These are phyloP conservation scores for Heteractis magnifica DNA, from an alignment of 92 coral and sea anemone genomes.

Conservation along the genomic window DNA sequence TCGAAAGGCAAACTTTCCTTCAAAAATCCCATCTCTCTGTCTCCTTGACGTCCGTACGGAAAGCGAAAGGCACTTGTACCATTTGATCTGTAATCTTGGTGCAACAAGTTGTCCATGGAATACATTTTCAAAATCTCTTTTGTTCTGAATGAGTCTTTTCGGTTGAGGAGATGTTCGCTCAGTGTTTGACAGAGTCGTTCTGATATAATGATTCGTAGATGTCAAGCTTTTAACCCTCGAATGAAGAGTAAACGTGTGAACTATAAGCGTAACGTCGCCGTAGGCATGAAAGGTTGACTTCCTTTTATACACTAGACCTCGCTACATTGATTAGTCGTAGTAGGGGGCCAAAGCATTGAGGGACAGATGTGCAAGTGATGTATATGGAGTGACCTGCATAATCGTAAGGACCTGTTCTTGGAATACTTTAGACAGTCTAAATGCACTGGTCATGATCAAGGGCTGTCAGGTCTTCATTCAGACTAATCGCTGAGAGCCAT, in stretches of 20 bases:
- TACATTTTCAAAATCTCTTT: conserved; percentile 18
- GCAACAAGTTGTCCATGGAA: conserved; percentile 42
- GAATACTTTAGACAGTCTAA: conserved; percentile 10
- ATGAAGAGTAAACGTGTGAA: conserved; percentile 39
- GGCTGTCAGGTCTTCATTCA: conserved; percentile 28
- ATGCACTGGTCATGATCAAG: conserved; percentile 25
- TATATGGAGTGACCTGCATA: conserved; percentile 40
- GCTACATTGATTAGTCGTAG: conserved; percentile 75
- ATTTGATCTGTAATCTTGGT: conserved; percentile 38
- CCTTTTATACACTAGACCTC: conserved; percentile 59
- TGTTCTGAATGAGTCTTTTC: not conserved
- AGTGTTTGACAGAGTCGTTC: conserved; percentile 12
- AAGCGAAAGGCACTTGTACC: conserved; percentile 57
- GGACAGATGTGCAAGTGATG: conserved; percentile 78
- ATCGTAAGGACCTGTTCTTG: conserved; percentile 25
- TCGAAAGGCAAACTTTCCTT: conserved; percentile 22
- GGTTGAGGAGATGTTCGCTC: conserved; percentile 34
- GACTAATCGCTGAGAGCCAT: conserved; percentile 16
- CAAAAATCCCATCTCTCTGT: conserved; percentile 39
- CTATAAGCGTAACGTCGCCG: conserved; percentile 40
- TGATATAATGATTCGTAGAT: conserved; percentile 25
- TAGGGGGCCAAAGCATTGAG: conserved; percentile 73
- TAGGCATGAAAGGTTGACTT: conserved; percentile 60
- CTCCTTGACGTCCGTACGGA: conserved; percentile 48
- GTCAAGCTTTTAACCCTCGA: conserved; percentile 41